phyloP scores from a whole-genome alignment of 2,797 vertebrate species.

The Hemitrygon akajei region DNA sequence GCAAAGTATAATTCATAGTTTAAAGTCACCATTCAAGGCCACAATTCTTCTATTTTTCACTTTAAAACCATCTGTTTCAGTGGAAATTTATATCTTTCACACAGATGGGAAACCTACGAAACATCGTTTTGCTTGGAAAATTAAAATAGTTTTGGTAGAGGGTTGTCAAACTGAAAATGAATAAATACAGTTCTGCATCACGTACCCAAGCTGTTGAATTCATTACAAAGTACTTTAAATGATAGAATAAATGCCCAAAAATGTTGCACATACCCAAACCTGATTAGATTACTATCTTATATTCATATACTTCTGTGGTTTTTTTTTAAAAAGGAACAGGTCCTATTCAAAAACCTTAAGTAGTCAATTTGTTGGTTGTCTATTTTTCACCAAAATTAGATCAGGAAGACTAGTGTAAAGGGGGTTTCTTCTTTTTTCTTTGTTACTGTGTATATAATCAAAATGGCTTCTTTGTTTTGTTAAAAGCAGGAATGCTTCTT shows the following conservation, averaged over 20 bases:
- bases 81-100: neutral
- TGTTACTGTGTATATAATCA: too few relatives aligned
- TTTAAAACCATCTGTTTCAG: neutral
- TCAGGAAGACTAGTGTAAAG: too few relatives aligned
- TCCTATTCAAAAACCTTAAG: neutral
- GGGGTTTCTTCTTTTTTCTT: too few relatives aligned
- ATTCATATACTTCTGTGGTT: neutral
- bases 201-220: neutral
- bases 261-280: neutral
- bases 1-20: neutral
- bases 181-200: neutral
- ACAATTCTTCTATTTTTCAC: neutral
- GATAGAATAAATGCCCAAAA: neutral
- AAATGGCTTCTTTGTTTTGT: too few relatives aligned
- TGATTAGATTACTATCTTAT: neutral
- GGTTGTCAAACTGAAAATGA: neutral
- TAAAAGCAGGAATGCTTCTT: too few relatives aligned
- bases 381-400: neutral
- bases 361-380: too few relatives aligned
- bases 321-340: neutral
- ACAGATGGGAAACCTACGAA: neutral
- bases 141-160: neutral
- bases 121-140: neutral
- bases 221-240: neutral
- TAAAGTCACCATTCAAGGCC: too few relatives aligned